phyloP scores from a whole-genome alignment of 2,113 vertebrate genomes.

The Rhinoptilus africanus region DNA sequence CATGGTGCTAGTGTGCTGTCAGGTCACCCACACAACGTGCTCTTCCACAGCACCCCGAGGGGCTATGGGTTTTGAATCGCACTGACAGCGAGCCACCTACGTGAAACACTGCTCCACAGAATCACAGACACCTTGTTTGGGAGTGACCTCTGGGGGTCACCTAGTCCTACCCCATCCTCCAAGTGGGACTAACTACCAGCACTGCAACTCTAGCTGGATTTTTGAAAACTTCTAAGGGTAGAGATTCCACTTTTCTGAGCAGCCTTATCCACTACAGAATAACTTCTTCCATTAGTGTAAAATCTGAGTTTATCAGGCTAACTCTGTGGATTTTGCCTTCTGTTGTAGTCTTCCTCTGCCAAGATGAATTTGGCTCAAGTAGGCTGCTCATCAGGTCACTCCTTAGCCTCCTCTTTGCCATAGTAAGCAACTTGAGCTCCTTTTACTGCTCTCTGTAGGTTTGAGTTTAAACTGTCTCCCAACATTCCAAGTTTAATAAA shows the following conservation, averaged over 20 bases:
- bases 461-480: neutral
- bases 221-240: neutral
- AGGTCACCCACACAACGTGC: fast-evolving
- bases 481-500: neutral
- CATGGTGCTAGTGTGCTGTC: fast-evolving
- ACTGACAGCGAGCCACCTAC: neutral
- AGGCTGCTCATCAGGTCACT: neutral
- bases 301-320: neutral
- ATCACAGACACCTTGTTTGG: too few species aligned
- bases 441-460: neutral
- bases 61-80: neutral
- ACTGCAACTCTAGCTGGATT: neutral
- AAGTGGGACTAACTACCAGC: fast-evolving
- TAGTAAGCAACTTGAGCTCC: neutral
- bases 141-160: neutral
- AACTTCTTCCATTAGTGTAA: neutral
- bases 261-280: neutral
- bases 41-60: fast-evolving
- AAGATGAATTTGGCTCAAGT: neutral
- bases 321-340: neutral
- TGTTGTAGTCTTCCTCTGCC: neutral
- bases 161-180: neutral
- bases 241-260: neutral
- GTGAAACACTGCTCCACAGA: neutral
- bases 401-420: neutral